Evolutionary conservation across 2,113 vertebrate genomes (phyloP).

Genomic region (Chionomys nivalis): DNA sequence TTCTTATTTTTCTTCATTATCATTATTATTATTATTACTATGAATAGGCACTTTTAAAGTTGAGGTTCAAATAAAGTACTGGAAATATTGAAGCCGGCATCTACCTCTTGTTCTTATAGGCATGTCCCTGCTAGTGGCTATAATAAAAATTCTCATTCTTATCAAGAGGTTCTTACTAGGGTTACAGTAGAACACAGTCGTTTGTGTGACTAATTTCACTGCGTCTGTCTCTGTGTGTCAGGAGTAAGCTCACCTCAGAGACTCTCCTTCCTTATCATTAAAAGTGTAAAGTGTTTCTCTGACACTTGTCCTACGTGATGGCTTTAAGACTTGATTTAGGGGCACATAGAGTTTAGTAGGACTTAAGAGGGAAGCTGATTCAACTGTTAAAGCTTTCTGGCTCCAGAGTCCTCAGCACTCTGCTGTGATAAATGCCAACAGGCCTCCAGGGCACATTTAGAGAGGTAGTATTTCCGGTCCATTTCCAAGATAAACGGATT

Average conservation of each 20-base stretch:
- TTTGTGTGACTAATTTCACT: slow-evolving; percentile 55
- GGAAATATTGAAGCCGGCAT: neutral
- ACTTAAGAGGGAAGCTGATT: neutral
- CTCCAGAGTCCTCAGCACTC: neutral
- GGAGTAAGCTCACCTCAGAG: slow-evolving; percentile 39
- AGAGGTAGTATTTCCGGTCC: slow-evolving; percentile 19
- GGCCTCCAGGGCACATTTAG: neutral
- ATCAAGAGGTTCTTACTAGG: neutral
- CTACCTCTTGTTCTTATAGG: neutral
- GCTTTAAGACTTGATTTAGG: slow-evolving; percentile 64
- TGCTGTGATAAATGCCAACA: neutral
- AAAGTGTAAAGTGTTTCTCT: slow-evolving; percentile 42
- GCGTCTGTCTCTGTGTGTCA: neutral
- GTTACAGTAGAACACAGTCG: neutral
- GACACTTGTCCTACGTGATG: slow-evolving; percentile 52
- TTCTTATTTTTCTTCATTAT: neutral
- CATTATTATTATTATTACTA: neutral
- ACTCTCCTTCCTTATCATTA: slow-evolving; percentile 32
- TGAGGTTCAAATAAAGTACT: neutral
- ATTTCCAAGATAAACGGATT: slow-evolving; percentile 47
- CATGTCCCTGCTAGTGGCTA: neutral
- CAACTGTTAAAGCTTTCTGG: neutral
- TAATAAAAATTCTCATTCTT: neutral
- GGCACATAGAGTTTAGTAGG: neutral
- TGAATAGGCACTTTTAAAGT: slow-evolving; percentile 55